phyloP scores from a whole-genome alignment of 2,797 vertebrate genomes.

The Martes flavigula region DNA sequence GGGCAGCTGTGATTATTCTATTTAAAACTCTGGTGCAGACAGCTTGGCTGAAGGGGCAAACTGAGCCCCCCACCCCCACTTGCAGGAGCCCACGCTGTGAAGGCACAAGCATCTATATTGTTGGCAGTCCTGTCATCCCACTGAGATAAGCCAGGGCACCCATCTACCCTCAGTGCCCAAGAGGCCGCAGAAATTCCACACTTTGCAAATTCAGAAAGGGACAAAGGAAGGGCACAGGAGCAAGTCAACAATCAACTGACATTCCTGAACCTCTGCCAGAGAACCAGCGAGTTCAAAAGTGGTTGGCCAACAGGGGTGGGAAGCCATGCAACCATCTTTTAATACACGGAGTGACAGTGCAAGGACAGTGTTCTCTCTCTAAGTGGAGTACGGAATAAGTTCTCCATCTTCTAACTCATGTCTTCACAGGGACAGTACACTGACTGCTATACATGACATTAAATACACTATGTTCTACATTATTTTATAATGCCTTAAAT shows the following conservation, averaged over 20 bases:
- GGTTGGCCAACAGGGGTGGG: neutral
- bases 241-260: neutral
- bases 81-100: neutral
- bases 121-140: neutral
- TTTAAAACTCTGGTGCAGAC: constrained; percentile 19
- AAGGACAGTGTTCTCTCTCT: neutral
- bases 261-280: neutral
- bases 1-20: neutral
- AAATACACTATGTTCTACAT: neutral
- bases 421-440: neutral
- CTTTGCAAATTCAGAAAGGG: neutral
- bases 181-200: neutral
- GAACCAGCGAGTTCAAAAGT: neutral
- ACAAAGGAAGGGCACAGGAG: neutral
- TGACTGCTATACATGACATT: neutral
- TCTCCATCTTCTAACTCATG: neutral
- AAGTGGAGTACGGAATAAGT: neutral
- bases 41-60: neutral
- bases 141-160: neutral
- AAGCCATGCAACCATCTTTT: neutral
- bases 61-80: neutral
- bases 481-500: neutral
- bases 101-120: neutral
- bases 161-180: neutral
- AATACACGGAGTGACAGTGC: neutral